Percentiles rank a stretch among this genome's conserved stretches.
These are phyloP conservation scores for Papilio dardanus DNA, from an alignment of 1,140 invertebrate genomes.

Conservation along the genomic window DNA sequence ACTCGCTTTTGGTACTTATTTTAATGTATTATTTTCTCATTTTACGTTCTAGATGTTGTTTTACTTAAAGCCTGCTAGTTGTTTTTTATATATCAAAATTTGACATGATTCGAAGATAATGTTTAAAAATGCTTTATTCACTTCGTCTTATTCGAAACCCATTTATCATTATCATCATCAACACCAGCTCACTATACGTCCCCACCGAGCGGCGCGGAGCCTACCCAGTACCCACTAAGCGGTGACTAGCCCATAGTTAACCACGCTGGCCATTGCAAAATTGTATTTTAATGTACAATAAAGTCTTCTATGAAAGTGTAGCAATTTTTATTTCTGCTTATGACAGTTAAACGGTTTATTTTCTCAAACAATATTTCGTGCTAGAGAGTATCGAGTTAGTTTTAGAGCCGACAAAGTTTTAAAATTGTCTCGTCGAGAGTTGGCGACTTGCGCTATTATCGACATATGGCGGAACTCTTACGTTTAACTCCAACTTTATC, in stretches of 20 bases:
- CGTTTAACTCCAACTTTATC: conserved; percentile 12
- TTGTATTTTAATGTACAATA: too few relatives aligned
- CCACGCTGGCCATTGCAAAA: too few relatives aligned
- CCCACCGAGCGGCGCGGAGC: too few relatives aligned
- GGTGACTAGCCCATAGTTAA: too few relatives aligned
- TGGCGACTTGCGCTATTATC: conserved; percentile 14
- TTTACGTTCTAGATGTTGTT: too few relatives aligned
- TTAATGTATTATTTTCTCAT: background rate
- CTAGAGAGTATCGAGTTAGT: conserved; percentile 10
- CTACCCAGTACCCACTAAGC: too few relatives aligned
- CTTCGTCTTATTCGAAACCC: too few relatives aligned
- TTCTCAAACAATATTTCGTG: background rate
- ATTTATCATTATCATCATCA: too few relatives aligned
- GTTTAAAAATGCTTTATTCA: too few relatives aligned
- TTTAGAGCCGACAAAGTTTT: conserved; percentile 7
- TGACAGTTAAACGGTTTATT: background rate
- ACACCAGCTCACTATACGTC: too few relatives aligned
- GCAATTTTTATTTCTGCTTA: background rate
- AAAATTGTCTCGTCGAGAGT: conserved; percentile 8
- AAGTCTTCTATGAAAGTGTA: background rate
- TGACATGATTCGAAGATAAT: too few relatives aligned
- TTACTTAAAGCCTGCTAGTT: background rate
- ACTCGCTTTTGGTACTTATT: background rate
- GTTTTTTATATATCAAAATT: background rate
- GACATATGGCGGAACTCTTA: conserved; percentile 17